Evolutionary conservation across 2,888 invertebrate species (phyloP).

Genomic region (Pachydiplax longipennis): DNA sequence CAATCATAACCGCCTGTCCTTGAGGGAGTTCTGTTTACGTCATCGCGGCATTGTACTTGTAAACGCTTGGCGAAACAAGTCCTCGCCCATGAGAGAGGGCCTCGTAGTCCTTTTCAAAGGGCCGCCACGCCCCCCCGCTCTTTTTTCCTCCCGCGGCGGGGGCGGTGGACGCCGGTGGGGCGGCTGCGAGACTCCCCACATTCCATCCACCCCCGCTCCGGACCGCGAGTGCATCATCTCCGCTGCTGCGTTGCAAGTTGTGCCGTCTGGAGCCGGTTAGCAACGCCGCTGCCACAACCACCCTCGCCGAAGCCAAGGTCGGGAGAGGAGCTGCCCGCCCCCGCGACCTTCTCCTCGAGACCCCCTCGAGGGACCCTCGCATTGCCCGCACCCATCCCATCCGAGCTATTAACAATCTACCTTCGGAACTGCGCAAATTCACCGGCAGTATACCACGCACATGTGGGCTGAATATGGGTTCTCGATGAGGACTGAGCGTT

Average conservation of each 20-base stretch:
- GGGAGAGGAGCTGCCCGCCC: constrained; percentile 16
- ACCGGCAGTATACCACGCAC: neutral
- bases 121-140: constrained; percentile 33
- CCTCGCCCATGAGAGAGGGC: constrained; percentile 20
- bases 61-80: constrained; percentile 34
- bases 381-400: neutral
- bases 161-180: neutral
- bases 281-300: constrained; percentile 41
- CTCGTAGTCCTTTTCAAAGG: constrained; percentile 26
- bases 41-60: constrained; percentile 42
- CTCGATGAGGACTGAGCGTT: too few species aligned
- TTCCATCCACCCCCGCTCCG: neutral
- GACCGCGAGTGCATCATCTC: constrained; percentile 12
- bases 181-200: neutral
- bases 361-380: neutral
- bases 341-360: constrained; percentile 17
- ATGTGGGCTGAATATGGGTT: too few species aligned
- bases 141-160: neutral
- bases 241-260: constrained; percentile 19
- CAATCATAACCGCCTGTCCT: constrained; percentile 42
- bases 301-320: constrained; percentile 25
- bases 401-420: neutral
- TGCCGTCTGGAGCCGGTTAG: constrained; percentile 24
- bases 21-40: constrained; percentile 36
- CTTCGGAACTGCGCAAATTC: neutral